Evolutionary conservation across 2,113 vertebrate genomes (phyloP), one percentile per base, ranked within the genome.

Genomic region (Dendropsophus ebraccatus): DNA sequence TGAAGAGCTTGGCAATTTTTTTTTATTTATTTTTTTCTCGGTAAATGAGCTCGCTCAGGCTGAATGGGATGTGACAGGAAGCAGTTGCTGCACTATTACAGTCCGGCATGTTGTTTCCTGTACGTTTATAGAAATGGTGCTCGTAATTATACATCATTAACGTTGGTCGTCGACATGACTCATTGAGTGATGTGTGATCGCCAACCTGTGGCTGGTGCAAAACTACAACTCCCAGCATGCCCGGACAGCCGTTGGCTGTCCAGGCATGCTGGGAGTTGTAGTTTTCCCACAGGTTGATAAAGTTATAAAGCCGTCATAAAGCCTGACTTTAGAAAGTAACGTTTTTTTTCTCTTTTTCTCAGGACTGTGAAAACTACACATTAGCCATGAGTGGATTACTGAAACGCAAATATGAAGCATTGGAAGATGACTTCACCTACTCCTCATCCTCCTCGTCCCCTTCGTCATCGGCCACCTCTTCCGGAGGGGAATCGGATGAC

Each of bases 361-460:
- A 96, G 96, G 93, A 94, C 88, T 91, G 94, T 91, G 88, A 93
- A 81, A 88, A 72, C 50, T 75, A 73, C 88, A 10, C 85, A 50
- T 1, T 87, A 90, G 90, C 93, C 94, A 99, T 99, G 97, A 96
- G 95, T 3, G 96, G 96, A 85, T 90, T 96, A 78, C 92, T 97
- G 89, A 99, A 99, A 94, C 96, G 97, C 93, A 99, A 99, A 92
- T 97, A 96, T 17, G 95, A 97, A 92, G 96, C 97, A 93, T 92
- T 98, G 94, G 97, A 96, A 72, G 96, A 94, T 89, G 96, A 97
- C 90, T 94, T 92, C 9, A 92, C 92, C 85, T 96, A 95, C 94
- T 97, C 95, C 87, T 99, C 96, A 8, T 94, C 94, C 0, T 95
- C 92, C 65, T 96, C 96, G 65, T 96, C 96, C 82, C 96, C 96